Percentiles rank a stretch among this genome's conserved stretches.
Conservation (phyloP, 2,797 vertebrate genomes). For the Rhinogobio ventralis region DNA sequence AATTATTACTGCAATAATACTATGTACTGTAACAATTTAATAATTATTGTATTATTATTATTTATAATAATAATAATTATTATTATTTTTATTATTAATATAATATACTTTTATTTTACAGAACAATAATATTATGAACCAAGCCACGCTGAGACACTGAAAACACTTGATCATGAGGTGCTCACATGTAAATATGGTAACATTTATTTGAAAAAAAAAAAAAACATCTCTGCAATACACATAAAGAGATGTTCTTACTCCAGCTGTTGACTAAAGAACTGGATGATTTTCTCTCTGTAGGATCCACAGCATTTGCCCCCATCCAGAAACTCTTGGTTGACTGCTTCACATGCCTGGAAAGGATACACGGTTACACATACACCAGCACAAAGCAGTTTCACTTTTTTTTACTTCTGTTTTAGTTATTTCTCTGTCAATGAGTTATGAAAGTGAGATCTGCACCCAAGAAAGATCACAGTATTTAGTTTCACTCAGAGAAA, state of each 20-base stretch:
- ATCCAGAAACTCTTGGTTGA: constrained; percentile 87
- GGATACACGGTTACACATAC: background rate
- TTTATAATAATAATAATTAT: no score
- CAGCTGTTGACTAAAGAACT: constrained; percentile 88
- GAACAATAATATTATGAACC: background rate
- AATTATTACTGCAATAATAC: background rate
- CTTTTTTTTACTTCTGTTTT: background rate
- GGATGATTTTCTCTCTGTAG: constrained; percentile 88
- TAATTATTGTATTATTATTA: background rate
- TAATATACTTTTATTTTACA: background rate
- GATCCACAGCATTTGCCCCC: constrained; percentile 72
- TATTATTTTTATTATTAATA: background rate
- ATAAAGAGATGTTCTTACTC: constrained; percentile 74
- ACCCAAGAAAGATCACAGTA: background rate
- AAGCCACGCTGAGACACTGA: background rate
- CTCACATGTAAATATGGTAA: background rate
- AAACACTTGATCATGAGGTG: background rate
- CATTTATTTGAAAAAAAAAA: no score
- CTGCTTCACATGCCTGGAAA: constrained; percentile 90
- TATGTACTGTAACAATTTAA: background rate
- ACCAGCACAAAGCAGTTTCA: background rate
- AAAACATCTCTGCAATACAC: background rate
- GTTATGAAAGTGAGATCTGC: constrained; percentile 1
- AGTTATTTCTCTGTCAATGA: background rate
- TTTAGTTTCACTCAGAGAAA: constrained; percentile 11